Base-by-base conservation (phyloP, 2,888 invertebrate species). In the Tetragonisca angustula region DNA sequence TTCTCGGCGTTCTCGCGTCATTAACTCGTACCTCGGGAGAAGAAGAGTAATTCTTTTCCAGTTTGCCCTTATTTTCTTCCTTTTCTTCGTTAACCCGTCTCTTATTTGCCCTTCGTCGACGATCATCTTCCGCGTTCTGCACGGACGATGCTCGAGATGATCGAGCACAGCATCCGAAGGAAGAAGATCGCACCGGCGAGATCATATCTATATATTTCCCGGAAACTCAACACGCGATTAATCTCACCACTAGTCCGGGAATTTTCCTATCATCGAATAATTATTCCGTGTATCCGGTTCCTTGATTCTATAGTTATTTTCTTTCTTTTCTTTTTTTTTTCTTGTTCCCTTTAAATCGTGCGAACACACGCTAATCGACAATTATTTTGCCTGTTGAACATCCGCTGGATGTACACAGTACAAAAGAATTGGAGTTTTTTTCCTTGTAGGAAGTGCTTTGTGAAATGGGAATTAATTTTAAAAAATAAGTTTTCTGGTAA, bases 1-100 rank as follows among this genome's bases (percentile, higher is more conserved):
- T 86, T 88, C 77, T 36, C 71, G 43, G 76, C 64, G 78, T 84
- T 80, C 88, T 76, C 79, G 75, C 81, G 82, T 88, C 87, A 78
- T 83, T 84, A 82, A 88, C 78, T 81, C 83, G 78, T 13, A 32
- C 36, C 27, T 56, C 36, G 27, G 36, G n/a, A 43, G 56, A 5
- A 54, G 36, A 6, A 59, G 71, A 59, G 43, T n/a, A 4, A 32
- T 65, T n/a, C 62, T 64, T 65, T 68, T 4, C 21, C 19, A 24
- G 2, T 4, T 24, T 24, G 43, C 71, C 27, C n/a, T 83, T 61
- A 59, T 81, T 75, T 83, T 73, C 61, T 78, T 87, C 78, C 75
- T 80, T 84, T 89, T 86, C 83, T 74, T 86, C 75, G 80, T 83
- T 79, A 87, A 84, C 86, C 83, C 87, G 87, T 86, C 88, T 81